Evolutionary conservation across 1,140 invertebrate genomes (phyloP), one percentile per base, ranked within the genome.

Genomic region (Drosophila sp.): DNA sequence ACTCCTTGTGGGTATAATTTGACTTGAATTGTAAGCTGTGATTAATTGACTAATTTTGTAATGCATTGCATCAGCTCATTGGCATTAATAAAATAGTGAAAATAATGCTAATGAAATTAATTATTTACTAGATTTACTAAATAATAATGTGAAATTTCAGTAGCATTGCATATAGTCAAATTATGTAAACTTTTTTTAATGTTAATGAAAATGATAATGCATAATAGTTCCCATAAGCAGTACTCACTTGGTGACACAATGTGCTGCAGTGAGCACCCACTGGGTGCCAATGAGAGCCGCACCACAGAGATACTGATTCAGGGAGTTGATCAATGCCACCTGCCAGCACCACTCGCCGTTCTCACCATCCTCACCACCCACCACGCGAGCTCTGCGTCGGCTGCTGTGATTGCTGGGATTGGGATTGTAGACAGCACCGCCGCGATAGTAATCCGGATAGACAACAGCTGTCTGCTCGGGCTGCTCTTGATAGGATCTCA

Each of bases 261-360:
- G 98, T 11, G 98, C 98, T 0, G 98, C 98, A 1, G 97, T 98
- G 1, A 99, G 93, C 7, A 99, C 96, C 98, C 98, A 99, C 90
- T 97, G 96, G 0, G 96, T 97, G 54, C 97, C 97, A 64, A 99
- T 97, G 0, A 99, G 94, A 0, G 97, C 97, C 11, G 97, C 98
- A 2, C 98, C 98, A 91, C 98, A 99, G n/a, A 98, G 93, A 92
- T 98, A 98, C 91, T 98, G 97, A 92, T 98, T 98, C 7, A 97
- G 93, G 0, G 96, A 97, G 90, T 98, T 99, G 82, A 99, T 97
- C 43, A 99, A 93, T 0, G 97, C 98, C 32, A 97, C 97, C 92
- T 98, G 97, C 97, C 97, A 98, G 92, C 97, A 98, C 97, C 97
- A 98, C 92, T 98, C 97, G 6, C 96, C 97, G 25, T 97, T 96